Percentiles rank a stretch among this genome's conserved stretches.
phyloP scores from a whole-genome alignment of 1,140 invertebrate genomes.

The Thalassaphorura encarpata region DNA sequence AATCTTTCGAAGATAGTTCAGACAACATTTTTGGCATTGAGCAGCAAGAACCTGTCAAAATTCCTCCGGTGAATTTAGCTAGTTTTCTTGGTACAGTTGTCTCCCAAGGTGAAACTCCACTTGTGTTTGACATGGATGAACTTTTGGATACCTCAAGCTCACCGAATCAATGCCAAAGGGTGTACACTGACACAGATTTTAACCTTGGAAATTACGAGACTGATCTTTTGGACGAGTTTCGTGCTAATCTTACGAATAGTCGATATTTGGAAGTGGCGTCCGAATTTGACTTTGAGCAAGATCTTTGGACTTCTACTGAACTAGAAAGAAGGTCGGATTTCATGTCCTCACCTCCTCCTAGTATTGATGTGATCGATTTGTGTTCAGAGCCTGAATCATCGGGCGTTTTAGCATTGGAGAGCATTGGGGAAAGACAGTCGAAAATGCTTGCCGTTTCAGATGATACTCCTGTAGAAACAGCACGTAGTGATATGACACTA shows the following conservation, averaged over 20 bases:
- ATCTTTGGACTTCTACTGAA: background rate
- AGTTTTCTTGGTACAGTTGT: background rate
- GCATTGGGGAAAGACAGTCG: background rate
- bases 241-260: too few species aligned
- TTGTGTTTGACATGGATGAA: background rate
- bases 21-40: conserved; percentile 8
- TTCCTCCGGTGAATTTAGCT: background rate
- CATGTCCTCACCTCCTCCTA: background rate
- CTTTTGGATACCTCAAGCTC: background rate
- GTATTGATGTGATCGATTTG: background rate
- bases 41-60: conserved; percentile 8
- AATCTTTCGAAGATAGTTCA: conserved; percentile 14
- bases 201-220: background rate
- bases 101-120: background rate
- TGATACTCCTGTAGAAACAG: background rate
- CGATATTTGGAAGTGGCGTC: too few species aligned
- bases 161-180: background rate
- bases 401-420: background rate
- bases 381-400: background rate
- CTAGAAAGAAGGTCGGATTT: too few species aligned
- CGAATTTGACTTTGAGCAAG: background rate
- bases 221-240: background rate
- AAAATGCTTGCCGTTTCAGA: background rate
- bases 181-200: background rate
- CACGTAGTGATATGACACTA: background rate